Conservation (phyloP, 1,140 invertebrate species). For the Drosophila pseudoananassae region DNA sequence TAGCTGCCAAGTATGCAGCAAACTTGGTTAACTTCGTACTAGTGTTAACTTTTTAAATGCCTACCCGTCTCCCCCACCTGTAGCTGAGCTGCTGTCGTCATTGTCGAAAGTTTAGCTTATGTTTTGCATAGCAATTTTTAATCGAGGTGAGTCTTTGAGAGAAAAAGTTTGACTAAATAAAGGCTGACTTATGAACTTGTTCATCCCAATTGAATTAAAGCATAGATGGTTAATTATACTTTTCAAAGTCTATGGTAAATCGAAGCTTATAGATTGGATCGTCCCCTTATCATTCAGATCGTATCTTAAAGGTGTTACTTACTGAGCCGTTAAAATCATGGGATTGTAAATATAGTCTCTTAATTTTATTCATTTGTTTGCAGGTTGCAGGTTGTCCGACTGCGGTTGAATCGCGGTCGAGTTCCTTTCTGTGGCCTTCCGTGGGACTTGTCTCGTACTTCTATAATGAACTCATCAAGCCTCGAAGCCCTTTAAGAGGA, state of each 20-base stretch:
- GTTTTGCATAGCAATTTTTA: slow-evolving; percentile 61
- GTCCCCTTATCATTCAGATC: too few species aligned
- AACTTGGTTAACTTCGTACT: slow-evolving; percentile 78
- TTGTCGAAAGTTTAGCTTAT: slow-evolving; percentile 64
- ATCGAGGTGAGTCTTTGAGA: slow-evolving; percentile 55
- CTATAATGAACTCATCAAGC: slow-evolving; percentile 64
- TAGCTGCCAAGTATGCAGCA: slow-evolving; percentile 77
- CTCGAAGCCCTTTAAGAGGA: slow-evolving; percentile 29
- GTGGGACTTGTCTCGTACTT: slow-evolving; percentile 3
- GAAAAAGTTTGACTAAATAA: neutral
- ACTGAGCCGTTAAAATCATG: too few species aligned
- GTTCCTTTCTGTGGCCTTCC: neutral
- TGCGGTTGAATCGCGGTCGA: slow-evolving; percentile 15
- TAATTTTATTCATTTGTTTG: neutral
- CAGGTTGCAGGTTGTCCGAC: neutral
- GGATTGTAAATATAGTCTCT: neutral
- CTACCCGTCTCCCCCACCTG: slow-evolving; percentile 8
- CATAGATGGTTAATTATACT: too few species aligned
- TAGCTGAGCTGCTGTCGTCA: slow-evolving; percentile 31
- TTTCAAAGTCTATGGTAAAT: too few species aligned
- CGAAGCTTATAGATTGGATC: too few species aligned
- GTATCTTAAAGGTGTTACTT: too few species aligned
- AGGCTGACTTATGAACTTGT: neutral
- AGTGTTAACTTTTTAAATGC: slow-evolving; percentile 81
- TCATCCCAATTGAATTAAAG: slow-evolving; percentile 2